phyloP scores from a whole-genome alignment of 1,140 invertebrate genomes.

The Penaeus chinensis region DNA sequence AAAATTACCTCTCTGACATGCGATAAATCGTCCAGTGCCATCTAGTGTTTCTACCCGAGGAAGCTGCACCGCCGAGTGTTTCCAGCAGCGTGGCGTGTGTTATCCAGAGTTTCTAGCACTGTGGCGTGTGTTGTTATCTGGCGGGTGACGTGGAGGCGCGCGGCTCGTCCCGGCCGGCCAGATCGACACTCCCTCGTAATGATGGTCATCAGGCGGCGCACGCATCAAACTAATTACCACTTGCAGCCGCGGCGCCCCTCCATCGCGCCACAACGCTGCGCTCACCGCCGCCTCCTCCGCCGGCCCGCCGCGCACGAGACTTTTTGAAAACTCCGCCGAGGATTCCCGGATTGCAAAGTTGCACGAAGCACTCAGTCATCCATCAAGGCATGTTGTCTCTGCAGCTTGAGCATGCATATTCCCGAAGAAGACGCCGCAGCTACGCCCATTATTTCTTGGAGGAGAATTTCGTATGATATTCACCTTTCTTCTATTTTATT shows the following conservation, averaged over 20 bases:
- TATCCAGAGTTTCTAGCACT: too few relatives aligned
- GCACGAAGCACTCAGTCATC: slow-evolving; percentile 58
- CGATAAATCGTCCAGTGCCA: too few relatives aligned
- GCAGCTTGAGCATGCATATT: slow-evolving; percentile 53
- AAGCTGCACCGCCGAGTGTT: too few relatives aligned
- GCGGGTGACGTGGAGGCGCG: too few relatives aligned
- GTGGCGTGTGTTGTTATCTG: too few relatives aligned
- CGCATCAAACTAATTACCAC: slow-evolving; percentile 61
- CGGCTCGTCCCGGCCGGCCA: slow-evolving; percentile 13
- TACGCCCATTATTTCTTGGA: slow-evolving; percentile 23
- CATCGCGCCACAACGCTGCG: slow-evolving; percentile 29
- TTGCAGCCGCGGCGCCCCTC: slow-evolving; percentile 9
- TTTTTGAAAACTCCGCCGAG: slow-evolving; percentile 34
- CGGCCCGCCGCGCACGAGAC: slow-evolving; percentile 10
- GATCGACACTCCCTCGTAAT: slow-evolving; percentile 61
- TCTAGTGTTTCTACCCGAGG: too few relatives aligned
- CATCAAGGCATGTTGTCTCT: slow-evolving; percentile 61
- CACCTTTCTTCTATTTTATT: neutral
- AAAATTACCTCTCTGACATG: too few relatives aligned
- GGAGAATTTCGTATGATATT: too few relatives aligned
- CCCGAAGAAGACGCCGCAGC: neutral
- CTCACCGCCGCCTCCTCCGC: slow-evolving; percentile 19
- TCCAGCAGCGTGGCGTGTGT: too few relatives aligned
- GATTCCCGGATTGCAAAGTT: slow-evolving; percentile 37
- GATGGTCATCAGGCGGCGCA: slow-evolving; percentile 51